Base-by-base conservation (phyloP, 2,113 vertebrate genomes). In the Coracopsis vasa region DNA sequence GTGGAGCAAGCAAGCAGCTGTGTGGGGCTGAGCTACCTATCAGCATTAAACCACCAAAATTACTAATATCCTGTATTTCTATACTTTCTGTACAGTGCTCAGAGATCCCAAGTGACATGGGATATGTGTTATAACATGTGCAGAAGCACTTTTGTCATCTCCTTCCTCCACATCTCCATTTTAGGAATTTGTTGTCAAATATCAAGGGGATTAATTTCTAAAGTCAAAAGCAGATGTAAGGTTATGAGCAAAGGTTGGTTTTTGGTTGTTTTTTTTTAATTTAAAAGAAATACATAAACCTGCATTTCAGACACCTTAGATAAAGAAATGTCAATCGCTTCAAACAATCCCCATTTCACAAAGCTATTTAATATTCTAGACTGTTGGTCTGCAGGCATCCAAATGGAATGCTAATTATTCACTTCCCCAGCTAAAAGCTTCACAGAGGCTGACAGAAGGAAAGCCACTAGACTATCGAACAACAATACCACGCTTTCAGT, bases 401-500 rank as follows among this genome's bases (percentile, higher is more conserved):
- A 97, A 97, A 95, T 97, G 96, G 96, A 98, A 97, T 94, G 97
- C 90, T 97, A 97, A 98, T 98, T 96, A 98, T 97, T 95, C 41
- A 85, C 39, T 97, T 94, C 82, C 94, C 61, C 78, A 86, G 88
- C 94, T 95, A 80, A 94, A 92, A 95, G 86, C 97, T 97, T 97
- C 88, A 77, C 89, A 95, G 96, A 97, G 90, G 87, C 97, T 96
- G 96, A 97, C 94, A 97, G 97, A 98, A 98, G 98, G 98, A 96
- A 98, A 97, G 95, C 96, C 97, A 96, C 98, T 95, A 98, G 97
- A 98, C 97, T 94, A 80, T 89, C 96, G 92, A 97, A 97, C 97
- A 98, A 98, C 97, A 98, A 97, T 97, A 96, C 88, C 88, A 79
- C 73, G 51, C 95, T 95, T 97, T 94, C 95, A 98, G 96, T 97